A percentile compares a stretch with the other conserved stretches of the same genome.
Evolutionary conservation across 2,888 invertebrate species (phyloP).

Genomic region (Corbicula japonica): DNA sequence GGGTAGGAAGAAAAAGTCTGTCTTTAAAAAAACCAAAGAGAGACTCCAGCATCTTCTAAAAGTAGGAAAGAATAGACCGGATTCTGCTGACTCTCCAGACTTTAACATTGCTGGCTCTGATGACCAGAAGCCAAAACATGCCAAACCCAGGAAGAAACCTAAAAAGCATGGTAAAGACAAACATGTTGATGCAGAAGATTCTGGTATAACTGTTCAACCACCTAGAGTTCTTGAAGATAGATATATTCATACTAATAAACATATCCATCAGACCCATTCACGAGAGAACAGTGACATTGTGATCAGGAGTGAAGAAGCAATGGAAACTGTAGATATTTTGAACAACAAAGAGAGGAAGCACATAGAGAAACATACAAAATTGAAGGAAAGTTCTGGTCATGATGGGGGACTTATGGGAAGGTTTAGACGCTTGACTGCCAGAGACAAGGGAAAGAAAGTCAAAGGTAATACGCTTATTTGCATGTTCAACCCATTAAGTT

Average conservation of each 20-base stretch:
- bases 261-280: constrained; percentile 54
- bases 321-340: constrained; percentile 37
- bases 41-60: constrained; percentile 67
- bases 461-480: too few relatives aligned
- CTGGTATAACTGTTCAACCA: neutral
- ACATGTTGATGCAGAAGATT: constrained; percentile 34
- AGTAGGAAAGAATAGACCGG: constrained; percentile 17
- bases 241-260: constrained; percentile 51
- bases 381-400: constrained; percentile 66
- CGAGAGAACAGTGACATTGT: constrained; percentile 18
- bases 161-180: constrained; percentile 29
- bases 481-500: too few relatives aligned
- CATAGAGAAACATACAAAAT: constrained; percentile 60
- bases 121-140: constrained; percentile 20
- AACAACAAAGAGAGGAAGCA: constrained; percentile 57
- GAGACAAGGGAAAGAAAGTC: constrained; percentile 46
- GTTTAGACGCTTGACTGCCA: constrained; percentile 47
- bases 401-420: constrained; percentile 53
- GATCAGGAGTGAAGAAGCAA: constrained; percentile 43
- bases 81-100: constrained; percentile 10
- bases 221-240: constrained; percentile 45
- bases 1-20: constrained; percentile 76
- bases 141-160: constrained; percentile 23
- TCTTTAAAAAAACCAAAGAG: constrained; percentile 75
- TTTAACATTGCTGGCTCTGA: neutral